phyloP scores from a whole-genome alignment of 2,113 vertebrate species.

The Maccullochella peelii region DNA sequence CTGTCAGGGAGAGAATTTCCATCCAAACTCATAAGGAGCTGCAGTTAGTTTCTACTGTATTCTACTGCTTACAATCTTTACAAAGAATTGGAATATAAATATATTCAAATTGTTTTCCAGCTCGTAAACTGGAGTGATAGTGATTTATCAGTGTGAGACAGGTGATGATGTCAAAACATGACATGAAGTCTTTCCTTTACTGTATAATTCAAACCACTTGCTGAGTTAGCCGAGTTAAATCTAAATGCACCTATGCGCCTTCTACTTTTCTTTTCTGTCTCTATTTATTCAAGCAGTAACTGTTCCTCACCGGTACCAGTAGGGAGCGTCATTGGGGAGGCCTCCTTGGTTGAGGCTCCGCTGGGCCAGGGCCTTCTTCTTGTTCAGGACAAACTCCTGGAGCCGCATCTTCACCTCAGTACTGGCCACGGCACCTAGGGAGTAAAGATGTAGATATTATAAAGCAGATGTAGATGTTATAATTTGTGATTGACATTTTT shows the following conservation, averaged over 20 bases:
- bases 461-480: too few species aligned
- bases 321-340: constrained; percentile 92
- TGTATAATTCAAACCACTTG: background rate
- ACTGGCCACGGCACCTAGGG: constrained; percentile 94
- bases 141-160: constrained; percentile 23
- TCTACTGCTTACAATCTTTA: background rate
- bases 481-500: background rate
- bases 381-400: constrained; percentile 98
- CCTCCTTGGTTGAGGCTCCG: constrained; percentile 94
- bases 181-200: constrained; percentile 1
- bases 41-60: background rate
- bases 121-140: background rate
- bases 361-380: constrained; percentile 98
- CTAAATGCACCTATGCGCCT: background rate
- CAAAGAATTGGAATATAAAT: background rate
- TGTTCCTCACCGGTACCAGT: constrained; percentile 94
- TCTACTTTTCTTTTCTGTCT: background rate
- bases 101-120: constrained; percentile 17
- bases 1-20: constrained; percentile 42
- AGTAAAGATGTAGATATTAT: background rate
- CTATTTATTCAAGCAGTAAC: background rate
- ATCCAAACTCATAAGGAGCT: constrained; percentile 28
- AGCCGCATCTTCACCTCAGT: constrained; percentile 98
- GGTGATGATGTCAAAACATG: constrained; percentile 22
- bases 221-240: background rate